Evolutionary conservation across 2,113 vertebrate genomes (phyloP), one percentile per base, ranked within the genome.

Genomic region (Caranx ignobilis): DNA sequence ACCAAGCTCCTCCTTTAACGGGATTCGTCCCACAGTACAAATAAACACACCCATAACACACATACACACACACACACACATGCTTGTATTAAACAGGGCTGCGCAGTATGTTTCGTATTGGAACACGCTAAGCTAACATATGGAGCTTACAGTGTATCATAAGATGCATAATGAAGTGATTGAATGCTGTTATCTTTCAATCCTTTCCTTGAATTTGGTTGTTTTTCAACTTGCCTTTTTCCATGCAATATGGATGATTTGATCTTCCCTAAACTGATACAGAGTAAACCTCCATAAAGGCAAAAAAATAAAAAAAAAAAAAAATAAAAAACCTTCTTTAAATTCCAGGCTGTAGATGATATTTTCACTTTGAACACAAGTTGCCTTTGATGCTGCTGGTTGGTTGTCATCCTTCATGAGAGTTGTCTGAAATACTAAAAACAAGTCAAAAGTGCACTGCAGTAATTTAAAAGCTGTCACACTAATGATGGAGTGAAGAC

Each of bases 1-100:
- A 89, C 81, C 76, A 84, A 86, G 87, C 78, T 81, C 75, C 69
- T 84, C 81, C 79, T 81, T 78, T 83, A 90, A 86, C 13, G 37
- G 71, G 84, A 92, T 89, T 86, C 50, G n/a, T 88, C 79, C 50
- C 68, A 64, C 79, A 31, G 81, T 71, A 63, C 60, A 84, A 81
- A 86, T 83, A 82, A 89, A 83, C 87, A 84, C 69, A 65, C 61
- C 31, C 41, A 35, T 18, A 31, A 34, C 57, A 50, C 62, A 52
- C 34, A 35, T 68, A 61, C 47, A 34, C 67, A 63, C 32, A 59
- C 0, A 15, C 15, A 71, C 47, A 62, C 48, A 61, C 66, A 48
- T 34, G 9, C 60, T 47, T 2, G 8, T n/a, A 68, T 74, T 68
- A 48, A 74, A 78, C 69, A 21, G 19, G 56, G 66, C 37, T 41